These are phyloP conservation scores for Ifrita kowaldi DNA, from an alignment of 2,113 vertebrate species.

Conservation along the genomic window DNA sequence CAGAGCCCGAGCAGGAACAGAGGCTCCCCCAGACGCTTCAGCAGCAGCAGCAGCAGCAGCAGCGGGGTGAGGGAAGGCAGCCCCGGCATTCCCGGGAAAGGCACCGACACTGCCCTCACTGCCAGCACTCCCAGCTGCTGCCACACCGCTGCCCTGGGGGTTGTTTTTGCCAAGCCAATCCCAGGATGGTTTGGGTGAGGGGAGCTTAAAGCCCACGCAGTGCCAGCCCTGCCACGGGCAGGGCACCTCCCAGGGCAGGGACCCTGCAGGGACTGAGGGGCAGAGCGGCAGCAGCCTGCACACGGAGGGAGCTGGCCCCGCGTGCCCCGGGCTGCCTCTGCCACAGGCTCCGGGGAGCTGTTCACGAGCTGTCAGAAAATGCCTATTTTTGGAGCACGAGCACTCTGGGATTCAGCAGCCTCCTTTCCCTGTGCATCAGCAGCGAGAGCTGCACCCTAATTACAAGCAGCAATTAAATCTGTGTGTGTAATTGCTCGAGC, in stretches of 20 bases:
- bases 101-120: background rate
- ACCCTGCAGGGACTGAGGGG: background rate
- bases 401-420: background rate
- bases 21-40: background rate
- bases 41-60: background rate
- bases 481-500: background rate
- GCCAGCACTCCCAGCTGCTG: background rate
- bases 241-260: background rate
- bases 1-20: accelerated
- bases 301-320: background rate
- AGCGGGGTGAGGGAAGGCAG: background rate
- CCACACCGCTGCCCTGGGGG: accelerated
- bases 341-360: background rate
- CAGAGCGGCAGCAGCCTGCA: background rate
- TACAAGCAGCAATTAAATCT: background rate
- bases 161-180: no score
- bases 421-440: background rate
- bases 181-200: background rate
- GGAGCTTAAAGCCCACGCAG: background rate
- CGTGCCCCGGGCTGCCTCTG: background rate
- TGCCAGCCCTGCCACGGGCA: background rate
- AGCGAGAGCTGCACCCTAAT: background rate
- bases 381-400: background rate
- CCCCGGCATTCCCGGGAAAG: background rate
- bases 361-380: conserved; percentile 17